These are phyloP conservation scores for fruit fly (Drosophila melanogaster) DNA, from an alignment of 1,140 invertebrate species.

Conservation along the genomic window DNA sequence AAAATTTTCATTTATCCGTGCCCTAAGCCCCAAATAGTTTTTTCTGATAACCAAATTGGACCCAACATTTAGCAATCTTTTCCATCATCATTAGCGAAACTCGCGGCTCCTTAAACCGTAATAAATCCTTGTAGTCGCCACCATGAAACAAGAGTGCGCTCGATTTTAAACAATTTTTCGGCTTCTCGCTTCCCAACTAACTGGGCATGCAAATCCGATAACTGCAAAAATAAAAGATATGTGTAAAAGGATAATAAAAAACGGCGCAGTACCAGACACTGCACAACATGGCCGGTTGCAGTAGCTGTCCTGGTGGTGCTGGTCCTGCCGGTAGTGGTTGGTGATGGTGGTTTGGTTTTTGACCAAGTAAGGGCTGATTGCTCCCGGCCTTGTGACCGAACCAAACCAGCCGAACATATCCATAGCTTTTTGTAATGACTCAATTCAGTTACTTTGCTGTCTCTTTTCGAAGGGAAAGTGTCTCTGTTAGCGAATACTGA, in stretches of 20 bases:
- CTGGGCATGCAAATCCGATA: conserved; percentile 65
- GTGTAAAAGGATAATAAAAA: conserved; percentile 30
- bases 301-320: background rate
- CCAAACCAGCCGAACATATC: conserved; percentile 6
- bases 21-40: conserved; percentile 1
- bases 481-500: background rate
- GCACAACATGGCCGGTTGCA: conserved; percentile 31
- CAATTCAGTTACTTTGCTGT: conserved; percentile 66
- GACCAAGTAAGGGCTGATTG: conserved; percentile 58
- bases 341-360: background rate
- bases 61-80: conserved; percentile 28
- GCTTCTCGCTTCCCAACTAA: conserved; percentile 30
- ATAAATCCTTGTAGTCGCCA: conserved; percentile 18
- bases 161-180: conserved; percentile 62
- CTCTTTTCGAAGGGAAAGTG: conserved; percentile 15
- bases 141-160: conserved; percentile 14
- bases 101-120: background rate
- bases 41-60: conserved; percentile 3
- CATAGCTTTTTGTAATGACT: conserved; percentile 43
- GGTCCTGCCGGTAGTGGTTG: conserved; percentile 1
- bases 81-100: conserved; percentile 28
- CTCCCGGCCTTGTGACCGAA: conserved; percentile 20
- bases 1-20: background rate
- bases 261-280: conserved; percentile 33
- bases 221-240: conserved; percentile 46